Percentiles rank a stretch among this genome's conserved stretches.
Evolutionary conservation across 2,113 vertebrate genomes (phyloP).

Genomic region (Nerophis ophidion): DNA sequence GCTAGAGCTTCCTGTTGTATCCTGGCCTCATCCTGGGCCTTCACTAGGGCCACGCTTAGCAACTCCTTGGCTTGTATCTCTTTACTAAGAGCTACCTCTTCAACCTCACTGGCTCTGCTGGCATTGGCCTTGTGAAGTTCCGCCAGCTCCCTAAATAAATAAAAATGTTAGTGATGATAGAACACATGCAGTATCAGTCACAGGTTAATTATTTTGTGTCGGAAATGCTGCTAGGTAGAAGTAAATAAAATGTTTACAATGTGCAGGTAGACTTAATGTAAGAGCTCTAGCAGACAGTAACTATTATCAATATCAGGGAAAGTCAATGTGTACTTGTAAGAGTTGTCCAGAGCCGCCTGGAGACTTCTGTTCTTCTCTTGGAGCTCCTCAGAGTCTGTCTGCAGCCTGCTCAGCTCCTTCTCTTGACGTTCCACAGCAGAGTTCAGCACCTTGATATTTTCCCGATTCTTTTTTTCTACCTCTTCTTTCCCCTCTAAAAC

Average conservation of each 20-base stretch:
- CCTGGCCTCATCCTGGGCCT: constrained; percentile 83
- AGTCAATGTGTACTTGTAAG: constrained; percentile 80
- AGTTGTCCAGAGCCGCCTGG: constrained; percentile 85
- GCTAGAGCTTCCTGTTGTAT: constrained; percentile 87
- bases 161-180: constrained; percentile 3
- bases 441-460: constrained; percentile 92
- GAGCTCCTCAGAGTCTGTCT: constrained; percentile 78
- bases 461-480: constrained; percentile 91
- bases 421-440: constrained; percentile 85
- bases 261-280: background rate
- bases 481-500: constrained; percentile 95
- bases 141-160: constrained; percentile 80
- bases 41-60: constrained; percentile 81
- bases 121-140: constrained; percentile 91
- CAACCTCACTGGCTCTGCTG: constrained; percentile 85
- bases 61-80: constrained; percentile 88
- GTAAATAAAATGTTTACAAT: background rate
- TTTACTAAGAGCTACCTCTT: constrained; percentile 82
- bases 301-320: background rate
- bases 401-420: constrained; percentile 79
- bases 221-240: background rate
- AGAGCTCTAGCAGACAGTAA: background rate
- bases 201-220: too few species aligned
- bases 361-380: constrained; percentile 87
- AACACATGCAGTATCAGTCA: background rate